Evolutionary conservation across 2,888 invertebrate genomes (phyloP), one percentile per base, ranked within the genome.

Genomic region (Latrodectus elegans): DNA sequence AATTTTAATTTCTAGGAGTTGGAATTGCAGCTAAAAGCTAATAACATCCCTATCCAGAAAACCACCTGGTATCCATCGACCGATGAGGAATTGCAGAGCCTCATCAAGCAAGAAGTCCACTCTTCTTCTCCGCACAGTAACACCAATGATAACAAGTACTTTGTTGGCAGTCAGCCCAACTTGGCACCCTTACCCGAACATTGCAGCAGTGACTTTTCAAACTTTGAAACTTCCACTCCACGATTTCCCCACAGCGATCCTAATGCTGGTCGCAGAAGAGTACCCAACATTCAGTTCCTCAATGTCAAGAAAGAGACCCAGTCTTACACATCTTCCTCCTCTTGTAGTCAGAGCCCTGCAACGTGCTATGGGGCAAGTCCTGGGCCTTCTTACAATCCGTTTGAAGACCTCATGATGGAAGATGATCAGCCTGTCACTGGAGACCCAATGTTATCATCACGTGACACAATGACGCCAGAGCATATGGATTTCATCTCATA

Each of bases 401-500:
- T 80, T 64, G 82, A 89, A 11, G 82, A 83, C 51, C 71, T 89
- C 15, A 89, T 89, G 86, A 76, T 83, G 78, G 89, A 89, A 55
- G 88, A 88, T 49, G 84, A 88, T 38, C 84, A 85, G 15, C 84
- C 88, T 10, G 88, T 88, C 38, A 88, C 82, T 55, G 81, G 81
- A 1, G 88, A 88, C 38, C 88, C 88, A 10, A 85, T 88, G 84
- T 51, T 88, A 14, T 88, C 88, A 8, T 84, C 88, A 0, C 73
- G 84, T n/a, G 80, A 88, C n/a, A 53, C 75, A 1, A 75, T 75
- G 22, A 68, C 80, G 1, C 83, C 84, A 17, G 88, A 88, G 22
- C 51, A 86, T 65, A 87, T 87, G 87, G 87, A 87, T 72, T 87
- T 87, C 67, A 87, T 87, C 72, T 65, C 87, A 15, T 87, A 87